phyloP scores from a whole-genome alignment of 64 coral and sea anemone species.

The Catalaphyllia jardinei region DNA sequence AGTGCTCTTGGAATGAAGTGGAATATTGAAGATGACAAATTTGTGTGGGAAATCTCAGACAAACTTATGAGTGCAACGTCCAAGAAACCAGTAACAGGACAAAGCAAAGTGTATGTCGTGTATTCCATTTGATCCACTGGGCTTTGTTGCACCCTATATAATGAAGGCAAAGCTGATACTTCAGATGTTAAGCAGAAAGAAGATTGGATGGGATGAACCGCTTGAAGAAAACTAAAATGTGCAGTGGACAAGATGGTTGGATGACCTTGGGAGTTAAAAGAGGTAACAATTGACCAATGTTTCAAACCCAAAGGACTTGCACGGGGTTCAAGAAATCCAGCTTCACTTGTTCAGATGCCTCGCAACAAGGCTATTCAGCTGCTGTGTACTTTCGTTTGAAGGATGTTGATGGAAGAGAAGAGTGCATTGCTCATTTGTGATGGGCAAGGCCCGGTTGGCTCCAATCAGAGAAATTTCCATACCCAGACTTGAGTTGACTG shows the following conservation, averaged over 20 bases:
- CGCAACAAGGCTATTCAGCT: slow-evolving; percentile 48
- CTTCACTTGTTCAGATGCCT: slow-evolving; percentile 46
- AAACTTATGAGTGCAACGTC: slow-evolving; percentile 25
- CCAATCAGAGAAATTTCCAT: slow-evolving; percentile 49
- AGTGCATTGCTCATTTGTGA: slow-evolving; percentile 47
- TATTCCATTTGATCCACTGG: slow-evolving; percentile 52
- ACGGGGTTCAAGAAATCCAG: slow-evolving; percentile 29
- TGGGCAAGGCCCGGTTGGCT: slow-evolving; percentile 29
- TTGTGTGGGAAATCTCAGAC: slow-evolving; percentile 45
- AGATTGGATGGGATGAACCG: slow-evolving; percentile 52
- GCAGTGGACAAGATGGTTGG: slow-evolving; percentile 48
- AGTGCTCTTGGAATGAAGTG: slow-evolving; percentile 46
- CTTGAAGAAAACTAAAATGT: background rate
- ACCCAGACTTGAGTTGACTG: slow-evolving; percentile 40
- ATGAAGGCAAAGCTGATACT: slow-evolving; percentile 60
- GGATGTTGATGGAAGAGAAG: slow-evolving; percentile 16
- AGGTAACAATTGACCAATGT: slow-evolving; percentile 23
- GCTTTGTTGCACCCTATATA: slow-evolving; percentile 43
- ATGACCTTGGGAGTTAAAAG: slow-evolving; percentile 32
- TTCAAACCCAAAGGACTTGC: slow-evolving; percentile 47
- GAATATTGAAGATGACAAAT: slow-evolving; percentile 50
- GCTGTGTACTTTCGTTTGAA: slow-evolving; percentile 44
- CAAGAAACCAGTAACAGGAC: slow-evolving; percentile 24
- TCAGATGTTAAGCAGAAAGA: slow-evolving; percentile 47
- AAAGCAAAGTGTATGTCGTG: slow-evolving; percentile 18